Evolutionary conservation across 2,113 vertebrate species (phyloP), one percentile per base, ranked within the genome.

Genomic region (Gymnorhina tibicen): DNA sequence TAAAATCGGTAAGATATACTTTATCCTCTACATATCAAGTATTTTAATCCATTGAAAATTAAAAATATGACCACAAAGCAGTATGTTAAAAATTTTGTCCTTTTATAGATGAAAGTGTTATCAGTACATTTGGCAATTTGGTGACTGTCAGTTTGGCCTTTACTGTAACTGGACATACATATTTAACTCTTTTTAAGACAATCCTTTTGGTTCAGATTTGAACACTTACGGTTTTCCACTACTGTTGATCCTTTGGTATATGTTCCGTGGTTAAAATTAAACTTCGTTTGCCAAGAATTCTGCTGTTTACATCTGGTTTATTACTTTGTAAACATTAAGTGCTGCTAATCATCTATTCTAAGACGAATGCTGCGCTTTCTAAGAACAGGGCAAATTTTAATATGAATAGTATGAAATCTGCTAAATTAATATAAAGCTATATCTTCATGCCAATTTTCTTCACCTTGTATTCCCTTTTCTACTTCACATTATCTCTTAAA

Each of bases 1-100:
- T 99, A 85, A 99, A 99, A 98, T 99, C 99, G 87, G 99, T 99
- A 98, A 98, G 99, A 42, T 73, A 91, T 4, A 20, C 46, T 79
- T 81, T 49, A 7, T 60, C 37, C 68, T 79, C 14, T 67, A 1
- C 55, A 12, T 33, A 63, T 42, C 11, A 84, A 44, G 22, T 42
- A n/a, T 16, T 56, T 58, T 37, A 64, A 50, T 52, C 47, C 7
- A 24, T 63, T 28, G 46, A 41, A 88, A 91, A 72, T 59, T 8
- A 46, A 69, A 91, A 69, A 80, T 16, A 24, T 27, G 23, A 15
- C n/a, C 67, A n/a, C 26, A 44, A 59, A 92, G 18, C n/a, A 63
- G 2, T 33, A 10, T 44, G 7, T 63, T 69, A 68, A 58, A 88
- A 39, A 52, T 21, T 7, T 63, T 35, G 26, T 74, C 26, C 19